A percentile compares a stretch with the other conserved stretches of the same genome.
Evolutionary conservation across 2,797 vertebrate genomes (phyloP).

Genomic region (Gambusia yucatana): DNA sequence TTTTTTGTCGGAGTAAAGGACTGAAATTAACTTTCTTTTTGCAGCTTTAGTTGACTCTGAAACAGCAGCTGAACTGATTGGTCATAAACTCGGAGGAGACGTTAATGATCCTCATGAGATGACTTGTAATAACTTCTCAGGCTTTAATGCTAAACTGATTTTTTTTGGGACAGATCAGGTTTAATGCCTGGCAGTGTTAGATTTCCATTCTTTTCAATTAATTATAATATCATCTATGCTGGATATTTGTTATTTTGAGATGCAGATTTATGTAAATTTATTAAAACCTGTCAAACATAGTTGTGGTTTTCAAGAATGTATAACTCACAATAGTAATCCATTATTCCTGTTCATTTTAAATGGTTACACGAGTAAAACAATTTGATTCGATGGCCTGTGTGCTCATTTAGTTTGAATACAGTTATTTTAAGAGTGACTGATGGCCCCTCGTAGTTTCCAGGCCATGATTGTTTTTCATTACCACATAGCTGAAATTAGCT

Average conservation of each 20-base stretch:
- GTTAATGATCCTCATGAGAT: background rate
- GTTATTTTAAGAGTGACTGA: background rate
- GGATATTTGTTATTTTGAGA: background rate
- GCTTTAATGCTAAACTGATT: background rate
- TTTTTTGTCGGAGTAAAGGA: slow-evolving; percentile 4
- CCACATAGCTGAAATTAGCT: background rate
- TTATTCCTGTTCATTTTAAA: background rate
- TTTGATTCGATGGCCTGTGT: background rate
- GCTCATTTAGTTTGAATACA: background rate
- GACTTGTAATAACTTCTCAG: slow-evolving; percentile 5
- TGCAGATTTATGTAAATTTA: background rate
- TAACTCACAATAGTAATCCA: background rate
- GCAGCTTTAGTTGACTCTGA: slow-evolving; percentile 10
- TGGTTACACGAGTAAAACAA: background rate
- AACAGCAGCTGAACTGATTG: slow-evolving; percentile 20
- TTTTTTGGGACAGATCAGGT: background rate
- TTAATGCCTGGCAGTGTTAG: background rate
- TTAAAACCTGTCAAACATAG: background rate
- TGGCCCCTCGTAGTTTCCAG: background rate
- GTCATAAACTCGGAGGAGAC: slow-evolving; percentile 1
- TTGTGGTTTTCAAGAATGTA: background rate
- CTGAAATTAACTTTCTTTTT: slow-evolving; percentile 23
- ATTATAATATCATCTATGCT: background rate
- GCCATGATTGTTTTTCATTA: background rate
- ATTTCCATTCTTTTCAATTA: background rate